These are phyloP conservation scores for Onychomys arenicola DNA, from an alignment of 2,797 vertebrate genomes.

Conservation along the genomic window DNA sequence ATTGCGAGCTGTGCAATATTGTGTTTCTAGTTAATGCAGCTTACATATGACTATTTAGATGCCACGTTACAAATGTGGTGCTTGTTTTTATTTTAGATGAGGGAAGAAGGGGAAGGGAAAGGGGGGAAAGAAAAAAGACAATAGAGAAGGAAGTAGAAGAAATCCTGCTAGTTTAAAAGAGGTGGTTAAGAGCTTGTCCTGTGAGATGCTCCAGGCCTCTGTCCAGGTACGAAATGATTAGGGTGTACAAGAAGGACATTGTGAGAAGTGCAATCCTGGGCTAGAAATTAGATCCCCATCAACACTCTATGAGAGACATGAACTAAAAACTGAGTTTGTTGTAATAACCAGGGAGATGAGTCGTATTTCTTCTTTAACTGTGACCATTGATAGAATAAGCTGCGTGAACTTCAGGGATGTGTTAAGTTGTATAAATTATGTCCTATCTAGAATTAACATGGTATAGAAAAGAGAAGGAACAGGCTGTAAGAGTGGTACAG, in stretches of 20 bases:
- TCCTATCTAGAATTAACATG: slow-evolving; percentile 4
- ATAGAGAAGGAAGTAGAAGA: neutral
- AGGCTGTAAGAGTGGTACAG: neutral
- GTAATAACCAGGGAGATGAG: neutral
- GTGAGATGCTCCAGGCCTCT: neutral
- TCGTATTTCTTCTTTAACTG: slow-evolving; percentile 50
- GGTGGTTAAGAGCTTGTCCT: neutral
- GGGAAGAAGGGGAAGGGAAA: no score
- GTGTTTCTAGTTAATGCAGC: neutral
- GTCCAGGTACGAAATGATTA: neutral
- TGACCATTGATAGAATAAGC: slow-evolving; percentile 8
- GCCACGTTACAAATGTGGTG: neutral
- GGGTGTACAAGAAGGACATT: neutral
- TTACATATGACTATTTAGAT: neutral
- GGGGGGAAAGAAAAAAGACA: neutral
- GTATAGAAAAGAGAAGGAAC: neutral
- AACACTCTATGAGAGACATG: neutral
- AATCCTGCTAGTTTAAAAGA: neutral
- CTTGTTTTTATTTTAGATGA: neutral
- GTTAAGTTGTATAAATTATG: neutral
- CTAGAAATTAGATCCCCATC: neutral
- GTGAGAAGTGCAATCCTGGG: neutral
- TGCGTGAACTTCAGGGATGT: neutral
- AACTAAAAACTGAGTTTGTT: slow-evolving; percentile 13
- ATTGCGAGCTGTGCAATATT: neutral